A percentile compares a stretch with the other conserved stretches of the same genome.
phyloP scores from a whole-genome alignment of 2,113 vertebrate genomes.

The Microcebus jonahi region DNA sequence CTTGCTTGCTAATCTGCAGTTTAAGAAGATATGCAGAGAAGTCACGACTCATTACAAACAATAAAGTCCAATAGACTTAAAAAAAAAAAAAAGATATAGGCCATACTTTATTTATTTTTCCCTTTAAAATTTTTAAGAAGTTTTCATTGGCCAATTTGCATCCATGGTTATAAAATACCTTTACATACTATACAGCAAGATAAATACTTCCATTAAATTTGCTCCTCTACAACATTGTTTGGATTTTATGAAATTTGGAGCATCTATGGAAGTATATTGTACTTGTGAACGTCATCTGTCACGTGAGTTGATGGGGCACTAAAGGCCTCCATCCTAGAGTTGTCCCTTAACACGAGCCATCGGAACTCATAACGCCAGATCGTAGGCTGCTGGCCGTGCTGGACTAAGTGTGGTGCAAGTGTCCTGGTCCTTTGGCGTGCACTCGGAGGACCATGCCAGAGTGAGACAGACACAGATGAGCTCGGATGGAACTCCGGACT shows the following conservation, averaged over 20 bases:
- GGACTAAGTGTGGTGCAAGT: neutral
- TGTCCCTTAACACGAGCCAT: neutral
- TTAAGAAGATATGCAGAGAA: neutral
- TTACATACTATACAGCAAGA: neutral
- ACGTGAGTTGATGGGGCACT: neutral
- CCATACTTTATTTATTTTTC: neutral
- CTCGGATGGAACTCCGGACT: neutral
- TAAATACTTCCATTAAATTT: neutral
- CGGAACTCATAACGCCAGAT: neutral
- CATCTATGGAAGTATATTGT: neutral
- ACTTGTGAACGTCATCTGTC: neutral
- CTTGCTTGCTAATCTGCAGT: neutral
- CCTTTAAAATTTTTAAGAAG: neutral
- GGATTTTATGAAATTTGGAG: neutral
- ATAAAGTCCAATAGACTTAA: neutral
- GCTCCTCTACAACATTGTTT: neutral
- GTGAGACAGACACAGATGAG: neutral
- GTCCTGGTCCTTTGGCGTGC: neutral
- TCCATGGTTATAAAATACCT: neutral
- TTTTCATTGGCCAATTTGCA: neutral
- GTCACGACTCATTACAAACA: neutral
- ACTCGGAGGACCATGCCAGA: neutral
- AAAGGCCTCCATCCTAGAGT: neutral
- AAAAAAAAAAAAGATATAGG: neutral
- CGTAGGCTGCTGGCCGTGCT: neutral